Conservation (phyloP, 2,888 invertebrate genomes). For the Amphipyra tragopoginis region DNA sequence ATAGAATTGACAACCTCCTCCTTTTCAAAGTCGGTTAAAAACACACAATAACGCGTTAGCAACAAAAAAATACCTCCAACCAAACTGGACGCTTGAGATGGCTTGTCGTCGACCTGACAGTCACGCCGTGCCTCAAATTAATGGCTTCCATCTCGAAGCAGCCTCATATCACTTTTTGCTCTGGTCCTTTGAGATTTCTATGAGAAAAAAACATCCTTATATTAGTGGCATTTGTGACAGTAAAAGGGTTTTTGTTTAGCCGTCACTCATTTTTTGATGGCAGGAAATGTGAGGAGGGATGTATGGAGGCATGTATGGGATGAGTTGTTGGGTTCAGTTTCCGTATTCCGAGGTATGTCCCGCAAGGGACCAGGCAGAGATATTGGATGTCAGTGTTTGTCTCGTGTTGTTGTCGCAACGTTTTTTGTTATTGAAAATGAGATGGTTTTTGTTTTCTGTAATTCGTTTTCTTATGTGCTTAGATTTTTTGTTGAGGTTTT, state of each 20-base stretch:
- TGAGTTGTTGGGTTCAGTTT: slow-evolving; percentile 18
- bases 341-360: slow-evolving; percentile 18
- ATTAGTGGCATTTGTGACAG: slow-evolving; percentile 47
- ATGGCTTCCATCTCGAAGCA: slow-evolving; percentile 57
- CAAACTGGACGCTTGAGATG: slow-evolving; percentile 51
- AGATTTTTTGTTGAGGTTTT: not conserved
- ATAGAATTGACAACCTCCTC: no score
- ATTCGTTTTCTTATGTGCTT: no score
- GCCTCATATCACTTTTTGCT: slow-evolving; percentile 53
- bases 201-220: slow-evolving; percentile 41
- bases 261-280: slow-evolving; percentile 55
- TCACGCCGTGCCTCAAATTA: slow-evolving; percentile 57
- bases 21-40: no score
- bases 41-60: not conserved
- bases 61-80: slow-evolving; percentile 24
- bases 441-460: slow-evolving; percentile 23
- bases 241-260: slow-evolving; percentile 61
- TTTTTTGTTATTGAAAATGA: slow-evolving; percentile 21
- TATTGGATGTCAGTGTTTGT: slow-evolving; percentile 39
- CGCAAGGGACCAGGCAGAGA: slow-evolving; percentile 34
- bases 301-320: slow-evolving; percentile 36
- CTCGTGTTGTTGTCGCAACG: slow-evolving; percentile 13
- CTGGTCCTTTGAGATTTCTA: slow-evolving; percentile 54
- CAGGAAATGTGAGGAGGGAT: slow-evolving; percentile 24
- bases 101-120: slow-evolving; percentile 62